Evolutionary conservation across 2,113 vertebrate genomes (phyloP), one percentile per base, ranked within the genome.

Genomic region (Deroptyus accipitrinus): DNA sequence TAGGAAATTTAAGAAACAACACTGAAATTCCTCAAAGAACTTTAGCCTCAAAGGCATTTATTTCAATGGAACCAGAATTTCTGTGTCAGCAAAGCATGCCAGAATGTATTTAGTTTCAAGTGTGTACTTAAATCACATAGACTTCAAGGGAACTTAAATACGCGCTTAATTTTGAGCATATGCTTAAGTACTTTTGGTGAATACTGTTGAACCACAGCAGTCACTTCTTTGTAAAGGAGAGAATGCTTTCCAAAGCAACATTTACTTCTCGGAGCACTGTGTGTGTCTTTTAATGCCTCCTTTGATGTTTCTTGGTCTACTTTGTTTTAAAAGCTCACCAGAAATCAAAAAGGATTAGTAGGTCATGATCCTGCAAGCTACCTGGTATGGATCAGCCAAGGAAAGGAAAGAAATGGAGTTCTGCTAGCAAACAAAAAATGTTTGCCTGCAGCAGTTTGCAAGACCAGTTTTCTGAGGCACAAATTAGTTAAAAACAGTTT

Each of bases 281-380:
- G 88, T 89, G 88, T 94, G 81, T 92, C 92, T 96, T 93, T 92
- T 79, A 95, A 95, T 94, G 94, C 91, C 89, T 84, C 86, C 91
- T 97, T 96, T 95, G 92, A 96, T 96, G 94, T 96, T 94, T 76
- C 95, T 90, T 79, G 51, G 86, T 69, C 67, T 92, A 95, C 54
- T 96, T 94, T 97, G 86, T 96, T 97, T 91, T 94, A 94, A 94
- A 96, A 92, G 92, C 92, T 95, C 94, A 95, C 83, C 84, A 96
- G 95, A 97, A 96, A 91, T 94, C 94, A 87, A 92, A 95, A 95
- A 95, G 95, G 95, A 96, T 96, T 97, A 96, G 95, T 77, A 91
- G 94, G 95, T 96, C 95, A 95, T 96, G 96, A 96, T 96, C 95
- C 61, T 70, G 86, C 92, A 94, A 94, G 91, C 94, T 97, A 96